phyloP scores from a whole-genome alignment of 37 sponge, comb jelly and placozoan genomes.

The Beroe forskalii region DNA sequence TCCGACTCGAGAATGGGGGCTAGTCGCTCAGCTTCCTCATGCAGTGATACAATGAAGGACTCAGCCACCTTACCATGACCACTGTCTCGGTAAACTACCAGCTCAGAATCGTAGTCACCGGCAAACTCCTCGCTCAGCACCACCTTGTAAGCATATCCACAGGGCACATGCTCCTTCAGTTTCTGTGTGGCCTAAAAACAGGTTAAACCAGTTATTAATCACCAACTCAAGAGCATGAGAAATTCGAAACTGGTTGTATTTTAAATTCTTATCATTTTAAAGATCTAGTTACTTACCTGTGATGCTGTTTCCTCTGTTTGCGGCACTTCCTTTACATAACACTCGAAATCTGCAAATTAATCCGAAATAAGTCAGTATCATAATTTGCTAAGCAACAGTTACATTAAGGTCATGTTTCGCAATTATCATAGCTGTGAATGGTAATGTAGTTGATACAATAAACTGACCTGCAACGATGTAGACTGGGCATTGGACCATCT shows the following conservation, averaged over 20 bases:
- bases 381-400: too few relatives aligned
- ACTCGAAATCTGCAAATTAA: conserved; percentile 56
- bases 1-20: not conserved
- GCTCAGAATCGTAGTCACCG: not conserved
- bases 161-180: not conserved
- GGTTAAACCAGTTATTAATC: too few relatives aligned
- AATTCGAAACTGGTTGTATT: too few relatives aligned
- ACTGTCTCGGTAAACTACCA: conserved; percentile 33
- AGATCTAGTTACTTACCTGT: too few relatives aligned
- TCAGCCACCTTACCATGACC: not conserved
- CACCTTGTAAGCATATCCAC: conserved; percentile 56
- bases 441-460: too few relatives aligned
- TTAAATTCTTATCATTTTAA: too few relatives aligned
- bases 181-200: not conserved
- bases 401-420: too few relatives aligned
- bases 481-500: conserved; percentile 27
- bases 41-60: not conserved
- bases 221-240: too few relatives aligned
- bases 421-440: too few relatives aligned
- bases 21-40: conserved; percentile 31
- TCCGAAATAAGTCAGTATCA: too few relatives aligned
- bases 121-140: not conserved
- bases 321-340: not conserved
- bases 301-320: not conserved
- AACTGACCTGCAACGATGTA: conserved; percentile 65